Evolutionary conservation across 2,888 invertebrate species (phyloP).

Genomic region (Smittia sp.): DNA sequence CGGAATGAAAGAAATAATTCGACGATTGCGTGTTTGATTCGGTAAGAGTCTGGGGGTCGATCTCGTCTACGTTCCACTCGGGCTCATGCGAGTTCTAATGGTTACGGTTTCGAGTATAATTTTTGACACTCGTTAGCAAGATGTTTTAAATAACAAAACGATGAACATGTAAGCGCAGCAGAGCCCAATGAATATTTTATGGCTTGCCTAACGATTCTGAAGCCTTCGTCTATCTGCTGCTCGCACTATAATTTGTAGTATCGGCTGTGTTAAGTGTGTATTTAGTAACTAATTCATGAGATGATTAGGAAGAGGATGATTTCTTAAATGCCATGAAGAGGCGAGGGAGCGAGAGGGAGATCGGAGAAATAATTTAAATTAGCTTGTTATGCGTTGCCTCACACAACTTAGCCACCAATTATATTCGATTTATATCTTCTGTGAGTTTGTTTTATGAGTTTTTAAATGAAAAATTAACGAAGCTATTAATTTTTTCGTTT

Average conservation of each 20-base stretch:
- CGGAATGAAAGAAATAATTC: slow-evolving; percentile 32
- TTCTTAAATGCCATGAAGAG: background rate
- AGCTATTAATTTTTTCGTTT: slow-evolving; percentile 36
- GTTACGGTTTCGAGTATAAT: background rate
- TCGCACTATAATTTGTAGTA: slow-evolving; percentile 29
- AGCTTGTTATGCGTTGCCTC: slow-evolving; percentile 38
- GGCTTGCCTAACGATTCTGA: background rate
- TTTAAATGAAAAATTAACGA: slow-evolving; percentile 40
- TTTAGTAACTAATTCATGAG: slow-evolving; percentile 37
- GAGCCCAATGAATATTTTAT: slow-evolving; percentile 9
- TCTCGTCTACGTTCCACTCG: background rate
- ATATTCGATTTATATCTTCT: slow-evolving; percentile 40
- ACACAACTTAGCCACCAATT: slow-evolving; percentile 37
- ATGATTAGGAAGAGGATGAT: slow-evolving; percentile 27
- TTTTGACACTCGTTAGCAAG: slow-evolving; percentile 38
- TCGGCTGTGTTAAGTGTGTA: slow-evolving; percentile 29
- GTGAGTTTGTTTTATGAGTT: slow-evolving; percentile 38
- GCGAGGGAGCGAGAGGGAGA: background rate
- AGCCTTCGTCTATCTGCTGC: background rate
- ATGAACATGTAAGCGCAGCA: background rate
- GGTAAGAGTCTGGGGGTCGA: background rate
- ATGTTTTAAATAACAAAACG: slow-evolving; percentile 17
- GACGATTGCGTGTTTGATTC: slow-evolving; percentile 28
- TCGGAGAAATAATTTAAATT: slow-evolving; percentile 35
- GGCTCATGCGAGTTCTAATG: background rate